Base-by-base conservation (phyloP, 2,113 vertebrate genomes). In the Zeus faber region DNA sequence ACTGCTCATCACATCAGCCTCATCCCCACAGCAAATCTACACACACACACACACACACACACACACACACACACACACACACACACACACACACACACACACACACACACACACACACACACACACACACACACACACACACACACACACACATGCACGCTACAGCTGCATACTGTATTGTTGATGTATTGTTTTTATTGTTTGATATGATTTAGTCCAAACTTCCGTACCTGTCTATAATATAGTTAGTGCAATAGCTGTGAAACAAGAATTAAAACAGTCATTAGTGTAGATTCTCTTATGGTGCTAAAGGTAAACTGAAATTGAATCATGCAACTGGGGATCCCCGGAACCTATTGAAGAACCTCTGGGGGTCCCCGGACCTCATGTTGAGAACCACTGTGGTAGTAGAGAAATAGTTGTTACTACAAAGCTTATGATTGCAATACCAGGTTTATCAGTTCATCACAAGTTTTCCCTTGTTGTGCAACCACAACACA, bases 1-100 rank as follows among this genome's bases (percentile, higher is more conserved):
- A 21, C 37, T 18, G 4, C 43, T 35, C 29, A 45, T 52, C 40
- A 46, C 40, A 22, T 54, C 46, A 25, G 8, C 18, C 46, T 65
- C 43, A 20, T 44, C 26, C 13, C 22, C 17, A 23, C 2, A 65
- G 37, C 46, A 39, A 7, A 39, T 58, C 40, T 20, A 44, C 10
- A 44, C 18, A 22, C 20, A 44, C 18, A 44, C 41, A 44, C 18
- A 22, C 20, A 44, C 17, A 20, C 41, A 44, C 41, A 20, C n/a
- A 43, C 40, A 43, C 40, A 43, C 40, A 40, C 5, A 0, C 37
- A 20, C 40, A 43, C 18, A 44, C 41, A 44, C 37, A 3, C 18
- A 9, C 18, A 17, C 40, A 20, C 33, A 20, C 40, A 43, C 18
- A 44, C 41, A 44, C 37, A 3, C 18, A 9, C 18, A 17, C 40